These are phyloP conservation scores for Neodiprion fabricii DNA, from an alignment of 1,140 invertebrate genomes.

Conservation along the genomic window DNA sequence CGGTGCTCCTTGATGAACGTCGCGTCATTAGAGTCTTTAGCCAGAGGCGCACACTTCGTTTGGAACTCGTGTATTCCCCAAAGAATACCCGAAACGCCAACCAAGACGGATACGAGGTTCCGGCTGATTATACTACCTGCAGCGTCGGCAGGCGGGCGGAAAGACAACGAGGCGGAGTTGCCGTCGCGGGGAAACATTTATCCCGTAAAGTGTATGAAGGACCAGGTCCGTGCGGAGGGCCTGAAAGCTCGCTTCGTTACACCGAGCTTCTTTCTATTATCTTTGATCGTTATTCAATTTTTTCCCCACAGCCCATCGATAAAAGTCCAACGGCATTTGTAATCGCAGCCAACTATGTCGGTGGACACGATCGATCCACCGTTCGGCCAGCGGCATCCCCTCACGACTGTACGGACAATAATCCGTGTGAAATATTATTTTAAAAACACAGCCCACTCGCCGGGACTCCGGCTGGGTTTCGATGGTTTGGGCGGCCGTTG, in stretches of 20 bases:
- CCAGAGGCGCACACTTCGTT: neutral
- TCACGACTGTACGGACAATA: slow-evolving; percentile 39
- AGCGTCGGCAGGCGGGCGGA: too few relatives aligned
- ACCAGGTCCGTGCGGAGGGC: neutral
- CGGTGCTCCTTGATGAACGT: slow-evolving; percentile 13
- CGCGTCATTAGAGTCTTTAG: slow-evolving; percentile 10
- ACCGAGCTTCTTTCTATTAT: neutral
- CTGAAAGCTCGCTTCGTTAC: neutral
- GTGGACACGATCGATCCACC: neutral
- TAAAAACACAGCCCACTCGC: slow-evolving; percentile 34
- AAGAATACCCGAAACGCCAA: slow-evolving; percentile 13
- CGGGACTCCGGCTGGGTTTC: neutral
- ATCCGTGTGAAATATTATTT: slow-evolving; percentile 57
- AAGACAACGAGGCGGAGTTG: too few relatives aligned
- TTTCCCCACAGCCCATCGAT: too few relatives aligned
- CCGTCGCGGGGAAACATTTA: too few relatives aligned
- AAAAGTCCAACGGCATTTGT: too few relatives aligned
- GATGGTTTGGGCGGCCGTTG: neutral
- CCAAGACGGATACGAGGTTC: neutral
- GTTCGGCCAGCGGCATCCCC: neutral
- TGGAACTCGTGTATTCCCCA: neutral
- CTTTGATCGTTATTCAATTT: too few relatives aligned
- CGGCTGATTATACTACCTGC: too few relatives aligned
- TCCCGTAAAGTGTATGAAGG: too few relatives aligned
- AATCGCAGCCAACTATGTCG: too few relatives aligned